Conservation (phyloP, 37 sponge, comb jelly and placozoan genomes). For the Chondrilla cf. caribensis region DNA sequence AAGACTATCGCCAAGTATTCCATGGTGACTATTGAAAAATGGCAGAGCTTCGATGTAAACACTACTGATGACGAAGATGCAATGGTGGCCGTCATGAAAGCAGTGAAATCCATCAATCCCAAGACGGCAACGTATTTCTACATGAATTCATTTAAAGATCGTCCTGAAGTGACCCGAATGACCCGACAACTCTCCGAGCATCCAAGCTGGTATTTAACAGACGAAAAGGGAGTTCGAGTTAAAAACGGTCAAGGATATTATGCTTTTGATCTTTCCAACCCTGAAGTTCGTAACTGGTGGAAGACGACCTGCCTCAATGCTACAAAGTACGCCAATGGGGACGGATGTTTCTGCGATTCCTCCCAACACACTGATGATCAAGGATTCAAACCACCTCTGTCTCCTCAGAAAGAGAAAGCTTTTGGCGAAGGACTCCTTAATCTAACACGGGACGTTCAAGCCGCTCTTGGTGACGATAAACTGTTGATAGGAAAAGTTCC, state of each 20-base stretch:
- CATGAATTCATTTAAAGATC: constrained; percentile 18
- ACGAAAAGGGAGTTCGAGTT: constrained; percentile 1
- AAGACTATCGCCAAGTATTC: constrained; percentile 29
- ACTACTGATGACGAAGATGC: constrained; percentile 35
- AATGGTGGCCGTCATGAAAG: constrained; percentile 24
- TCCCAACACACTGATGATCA: constrained; percentile 16
- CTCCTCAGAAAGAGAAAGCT: constrained; percentile 16
- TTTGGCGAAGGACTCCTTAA: constrained; percentile 27
- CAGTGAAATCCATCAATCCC: constrained; percentile 21
- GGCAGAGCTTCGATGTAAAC: constrained; percentile 27
- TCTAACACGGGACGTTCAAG: constrained; percentile 37
- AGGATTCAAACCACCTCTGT: constrained; percentile 2
- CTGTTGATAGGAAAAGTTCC: not conserved
- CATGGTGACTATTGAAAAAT: constrained; percentile 58
- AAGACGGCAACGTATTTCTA: constrained; percentile 8
- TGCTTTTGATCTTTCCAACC: constrained; percentile 28
- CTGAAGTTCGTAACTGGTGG: constrained; percentile 35
- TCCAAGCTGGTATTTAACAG: constrained; percentile 11
- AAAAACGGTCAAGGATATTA: not conserved
- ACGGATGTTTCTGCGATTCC: constrained; percentile 58
- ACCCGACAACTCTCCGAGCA: constrained; percentile 17
- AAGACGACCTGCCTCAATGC: constrained; percentile 32
- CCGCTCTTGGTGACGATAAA: constrained; percentile 26
- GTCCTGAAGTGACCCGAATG: constrained; percentile 33
- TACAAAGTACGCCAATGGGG: not conserved